Evolutionary conservation across 2,113 vertebrate genomes (phyloP), one percentile per base, ranked within the genome.

Genomic region (Gallinago media): DNA sequence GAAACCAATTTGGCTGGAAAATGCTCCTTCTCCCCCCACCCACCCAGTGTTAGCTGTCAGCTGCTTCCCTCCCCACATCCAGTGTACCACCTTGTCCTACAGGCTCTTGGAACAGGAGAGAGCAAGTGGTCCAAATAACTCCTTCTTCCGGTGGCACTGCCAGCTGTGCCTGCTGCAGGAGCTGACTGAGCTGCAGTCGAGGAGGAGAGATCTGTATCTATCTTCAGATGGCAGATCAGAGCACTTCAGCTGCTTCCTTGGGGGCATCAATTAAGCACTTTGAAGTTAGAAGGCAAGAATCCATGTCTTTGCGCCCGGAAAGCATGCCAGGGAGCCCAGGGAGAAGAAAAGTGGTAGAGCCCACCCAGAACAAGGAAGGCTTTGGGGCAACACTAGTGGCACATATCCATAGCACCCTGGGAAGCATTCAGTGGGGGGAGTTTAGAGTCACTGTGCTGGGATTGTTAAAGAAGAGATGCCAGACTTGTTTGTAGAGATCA

Each of bases 361-460:
- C 76, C 86, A 78, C 86, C 59, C 65, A 47, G 68, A 71, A 71
- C 14, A 81, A 81, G 94, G 68, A 92, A 67, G 18, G 23, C 76
- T 92, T 81, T n/a, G 34, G 32, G 71, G 72, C 85, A 84, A 4
- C 9, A 5, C 17, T 29, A 5, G 34, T 78, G 82, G 75, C 86
- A 61, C 1, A 0, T 59, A 59, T 77, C 26, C 34, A 15, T 25
- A 59, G 26, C 50, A 75, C 21, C 16, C 23, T 20, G 42, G 46
- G 42, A 63, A 50, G 19, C 1, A 0, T 58, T 91, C 3, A 0
- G 14, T 49, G 40, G 9, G 26, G 15, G 23, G 8, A 2, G 0
- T 83, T 94, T 54, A 74, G 55, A 23, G 55, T 38, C 42, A n/a
- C 12, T 8, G 4, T 40, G 36, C 50, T 73, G 62, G 13, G 50